Conservation (phyloP, 2,888 invertebrate species). For the Belgica antarctica region DNA sequence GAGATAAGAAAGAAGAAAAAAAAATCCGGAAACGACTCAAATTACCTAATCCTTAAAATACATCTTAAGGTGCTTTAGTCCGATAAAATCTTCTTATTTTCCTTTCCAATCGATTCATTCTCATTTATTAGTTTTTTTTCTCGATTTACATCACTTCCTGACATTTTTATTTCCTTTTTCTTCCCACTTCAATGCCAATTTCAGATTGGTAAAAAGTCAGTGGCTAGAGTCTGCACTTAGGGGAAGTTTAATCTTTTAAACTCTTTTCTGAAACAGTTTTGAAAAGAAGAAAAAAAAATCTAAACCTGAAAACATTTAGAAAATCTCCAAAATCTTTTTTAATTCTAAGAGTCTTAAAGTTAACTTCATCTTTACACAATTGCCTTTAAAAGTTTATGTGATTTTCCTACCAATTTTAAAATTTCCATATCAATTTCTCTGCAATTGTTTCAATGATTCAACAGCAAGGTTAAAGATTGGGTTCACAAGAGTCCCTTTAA, state of each 20-base stretch:
- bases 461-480: too few relatives aligned
- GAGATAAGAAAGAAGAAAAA: too few relatives aligned
- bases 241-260: too few relatives aligned
- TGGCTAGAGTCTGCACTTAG: too few relatives aligned
- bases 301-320: background rate
- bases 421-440: background rate
- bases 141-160: constrained; percentile 5
- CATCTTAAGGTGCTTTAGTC: background rate
- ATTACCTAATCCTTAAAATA: background rate
- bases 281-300: too few relatives aligned
- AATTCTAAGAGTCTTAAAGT: too few relatives aligned
- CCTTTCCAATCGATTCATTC: background rate
- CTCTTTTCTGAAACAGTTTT: too few relatives aligned
- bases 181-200: background rate
- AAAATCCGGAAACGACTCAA: background rate
- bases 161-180: constrained; percentile 2
- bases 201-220: too few relatives aligned
- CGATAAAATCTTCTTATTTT: background rate
- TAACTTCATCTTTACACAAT: too few relatives aligned
- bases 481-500: too few relatives aligned
- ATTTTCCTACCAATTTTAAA: too few relatives aligned
- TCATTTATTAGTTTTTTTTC: constrained; percentile 10
- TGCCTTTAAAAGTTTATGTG: background rate
- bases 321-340: background rate
- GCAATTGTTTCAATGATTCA: too few relatives aligned